These are phyloP conservation scores for Drosophila guanche DNA, from an alignment of 1,140 invertebrate species.

Conservation along the genomic window DNA sequence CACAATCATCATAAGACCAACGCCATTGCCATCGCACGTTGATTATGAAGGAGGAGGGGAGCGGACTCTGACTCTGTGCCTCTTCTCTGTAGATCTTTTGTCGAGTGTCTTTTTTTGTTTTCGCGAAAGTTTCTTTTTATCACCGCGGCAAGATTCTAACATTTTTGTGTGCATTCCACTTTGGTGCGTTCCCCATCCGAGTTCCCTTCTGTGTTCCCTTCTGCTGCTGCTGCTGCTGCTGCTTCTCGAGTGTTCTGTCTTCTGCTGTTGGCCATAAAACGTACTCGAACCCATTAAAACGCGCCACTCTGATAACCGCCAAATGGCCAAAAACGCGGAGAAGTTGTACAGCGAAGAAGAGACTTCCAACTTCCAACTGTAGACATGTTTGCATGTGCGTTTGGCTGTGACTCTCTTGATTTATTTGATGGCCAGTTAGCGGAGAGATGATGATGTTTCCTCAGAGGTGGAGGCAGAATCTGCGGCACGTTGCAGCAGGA, in stretches of 20 bases:
- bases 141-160: constrained; percentile 78
- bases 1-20: constrained; percentile 76
- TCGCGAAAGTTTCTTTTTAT: constrained; percentile 69
- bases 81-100: constrained; percentile 39
- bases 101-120: constrained; percentile 22
- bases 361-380: not conserved
- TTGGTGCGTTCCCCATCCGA: constrained; percentile 57
- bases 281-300: constrained; percentile 82
- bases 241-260: constrained; percentile 63
- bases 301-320: constrained; percentile 76
- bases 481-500: constrained; percentile 53
- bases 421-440: constrained; percentile 71
- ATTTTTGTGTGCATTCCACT: constrained; percentile 82
- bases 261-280: constrained; percentile 66
- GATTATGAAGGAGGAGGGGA: constrained; percentile 59
- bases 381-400: constrained; percentile 76
- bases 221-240: not conserved
- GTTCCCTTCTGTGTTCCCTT: constrained; percentile 6
- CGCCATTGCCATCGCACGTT: constrained; percentile 63
- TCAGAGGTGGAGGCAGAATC: constrained; percentile 2
- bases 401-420: constrained; percentile 36
- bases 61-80: constrained; percentile 1
- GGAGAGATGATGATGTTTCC: constrained; percentile 29
- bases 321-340: constrained; percentile 59
- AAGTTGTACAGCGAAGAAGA: constrained; percentile 31